phyloP scores from a whole-genome alignment of 2,113 vertebrate species.

The Cardinalis cardinalis region DNA sequence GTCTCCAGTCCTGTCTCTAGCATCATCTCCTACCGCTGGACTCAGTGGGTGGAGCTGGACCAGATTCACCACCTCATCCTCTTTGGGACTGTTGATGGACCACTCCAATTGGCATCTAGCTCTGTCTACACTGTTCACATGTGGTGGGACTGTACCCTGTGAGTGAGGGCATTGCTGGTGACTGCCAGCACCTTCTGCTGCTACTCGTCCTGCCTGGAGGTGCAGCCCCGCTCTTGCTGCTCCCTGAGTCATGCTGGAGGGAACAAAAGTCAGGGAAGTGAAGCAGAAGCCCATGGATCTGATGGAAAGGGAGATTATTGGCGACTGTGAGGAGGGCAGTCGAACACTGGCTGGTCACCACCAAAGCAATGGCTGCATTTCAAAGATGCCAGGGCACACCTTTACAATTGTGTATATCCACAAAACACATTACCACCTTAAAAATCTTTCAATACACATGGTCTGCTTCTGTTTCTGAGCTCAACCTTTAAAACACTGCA shows the following conservation, averaged over 20 bases:
- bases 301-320: neutral
- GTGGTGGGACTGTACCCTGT: neutral
- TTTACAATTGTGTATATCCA: neutral
- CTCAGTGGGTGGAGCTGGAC: neutral
- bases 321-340: rapidly evolving
- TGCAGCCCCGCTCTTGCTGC: neutral
- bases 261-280: neutral
- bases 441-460: neutral
- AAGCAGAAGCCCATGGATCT: neutral
- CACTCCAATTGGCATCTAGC: neutral
- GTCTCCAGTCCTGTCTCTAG: neutral
- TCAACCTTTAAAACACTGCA: neutral
- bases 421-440: neutral
- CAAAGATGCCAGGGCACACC: neutral
- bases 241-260: neutral
- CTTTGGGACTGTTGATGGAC: neutral
- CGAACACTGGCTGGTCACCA: neutral
- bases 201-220: neutral
- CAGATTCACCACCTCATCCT: neutral
- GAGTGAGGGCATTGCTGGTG: neutral
- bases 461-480: neutral
- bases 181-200: neutral
- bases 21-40: neutral
- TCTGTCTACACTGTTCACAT: neutral
- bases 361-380: neutral